Percentiles rank a stretch among this genome's conserved stretches.
Conservation (phyloP, 2,888 invertebrate species). For the Teleiodes luculella region DNA sequence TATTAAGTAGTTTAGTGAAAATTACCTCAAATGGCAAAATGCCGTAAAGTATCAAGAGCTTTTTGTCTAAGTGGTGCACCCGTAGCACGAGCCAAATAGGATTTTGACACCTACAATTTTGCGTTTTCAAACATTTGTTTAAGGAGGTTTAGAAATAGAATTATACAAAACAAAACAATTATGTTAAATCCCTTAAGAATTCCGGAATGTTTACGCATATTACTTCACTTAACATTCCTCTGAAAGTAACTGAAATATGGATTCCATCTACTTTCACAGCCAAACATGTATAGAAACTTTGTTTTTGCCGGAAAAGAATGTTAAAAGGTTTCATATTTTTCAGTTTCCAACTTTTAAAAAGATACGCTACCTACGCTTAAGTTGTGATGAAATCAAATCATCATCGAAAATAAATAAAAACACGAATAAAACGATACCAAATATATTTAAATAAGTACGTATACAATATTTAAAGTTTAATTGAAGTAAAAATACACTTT, state of each 20-base stretch:
- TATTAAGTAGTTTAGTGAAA: too few relatives aligned
- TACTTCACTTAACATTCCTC: slow-evolving; percentile 30
- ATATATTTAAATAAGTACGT: too few relatives aligned
- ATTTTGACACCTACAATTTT: slow-evolving; percentile 56
- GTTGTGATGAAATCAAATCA: too few relatives aligned
- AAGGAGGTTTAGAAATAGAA: slow-evolving; percentile 41
- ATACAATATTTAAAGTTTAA: too few relatives aligned
- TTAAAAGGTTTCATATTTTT: background rate
- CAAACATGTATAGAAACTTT: background rate
- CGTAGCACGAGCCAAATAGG: slow-evolving; percentile 49
- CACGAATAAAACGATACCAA: too few relatives aligned
- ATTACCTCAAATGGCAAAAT: too few relatives aligned
- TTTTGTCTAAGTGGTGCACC: slow-evolving; percentile 7
- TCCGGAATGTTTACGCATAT: slow-evolving; percentile 26
- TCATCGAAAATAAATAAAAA: too few relatives aligned
- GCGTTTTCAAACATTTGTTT: slow-evolving; percentile 49
- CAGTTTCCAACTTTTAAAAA: background rate
- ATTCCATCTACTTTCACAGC: background rate
- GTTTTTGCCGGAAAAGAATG: background rate
- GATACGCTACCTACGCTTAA: too few relatives aligned
- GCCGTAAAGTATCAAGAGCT: slow-evolving; percentile 27
- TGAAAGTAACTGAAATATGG: slow-evolving; percentile 11
- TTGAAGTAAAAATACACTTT: too few relatives aligned
- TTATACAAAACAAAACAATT: slow-evolving; percentile 28
- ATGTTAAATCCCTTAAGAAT: slow-evolving; percentile 26